Percentiles rank a stretch among this genome's conserved stretches.
Conservation (phyloP, 2,888 invertebrate genomes). For the Ichneumoninae sp. region DNA sequence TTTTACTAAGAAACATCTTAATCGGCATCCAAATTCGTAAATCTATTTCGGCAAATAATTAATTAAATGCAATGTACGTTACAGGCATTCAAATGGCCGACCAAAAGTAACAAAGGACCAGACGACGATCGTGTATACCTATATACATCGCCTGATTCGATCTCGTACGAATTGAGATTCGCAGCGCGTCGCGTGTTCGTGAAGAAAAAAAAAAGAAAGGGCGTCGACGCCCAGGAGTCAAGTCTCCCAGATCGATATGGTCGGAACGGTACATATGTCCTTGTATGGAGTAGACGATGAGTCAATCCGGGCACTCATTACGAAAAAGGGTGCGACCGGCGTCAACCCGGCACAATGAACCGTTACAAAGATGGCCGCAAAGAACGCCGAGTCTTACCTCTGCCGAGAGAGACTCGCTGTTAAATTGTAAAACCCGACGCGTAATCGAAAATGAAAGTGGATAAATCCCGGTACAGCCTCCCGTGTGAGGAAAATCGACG, state of each 20-base stretch:
- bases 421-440: not conserved
- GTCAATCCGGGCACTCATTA: slow-evolving; percentile 49
- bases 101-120: not conserved
- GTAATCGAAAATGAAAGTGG: not conserved
- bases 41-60: not conserved
- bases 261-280: slow-evolving; percentile 50
- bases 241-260: slow-evolving; percentile 47
- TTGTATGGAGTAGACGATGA: slow-evolving; percentile 63
- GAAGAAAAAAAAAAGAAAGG: slow-evolving; percentile 29
- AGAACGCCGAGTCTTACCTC: slow-evolving; percentile 21
- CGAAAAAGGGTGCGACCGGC: slow-evolving; percentile 65
- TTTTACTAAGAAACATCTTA: too few species aligned
- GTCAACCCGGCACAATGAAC: slow-evolving; percentile 57
- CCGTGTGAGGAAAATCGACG: not conserved
- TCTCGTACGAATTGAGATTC: not conserved
- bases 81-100: too few species aligned
- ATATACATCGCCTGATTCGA: not conserved
- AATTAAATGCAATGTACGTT: too few species aligned
- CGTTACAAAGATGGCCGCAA: slow-evolving; percentile 63
- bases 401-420: not conserved
- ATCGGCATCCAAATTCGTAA: too few species aligned
- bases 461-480: not conserved
- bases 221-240: slow-evolving; percentile 52
- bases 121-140: not conserved
- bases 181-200: not conserved